A percentile compares a stretch with the other conserved stretches of the same genome.
Evolutionary conservation across 2,888 invertebrate species (phyloP).

Genomic region (Ophion ellenae): DNA sequence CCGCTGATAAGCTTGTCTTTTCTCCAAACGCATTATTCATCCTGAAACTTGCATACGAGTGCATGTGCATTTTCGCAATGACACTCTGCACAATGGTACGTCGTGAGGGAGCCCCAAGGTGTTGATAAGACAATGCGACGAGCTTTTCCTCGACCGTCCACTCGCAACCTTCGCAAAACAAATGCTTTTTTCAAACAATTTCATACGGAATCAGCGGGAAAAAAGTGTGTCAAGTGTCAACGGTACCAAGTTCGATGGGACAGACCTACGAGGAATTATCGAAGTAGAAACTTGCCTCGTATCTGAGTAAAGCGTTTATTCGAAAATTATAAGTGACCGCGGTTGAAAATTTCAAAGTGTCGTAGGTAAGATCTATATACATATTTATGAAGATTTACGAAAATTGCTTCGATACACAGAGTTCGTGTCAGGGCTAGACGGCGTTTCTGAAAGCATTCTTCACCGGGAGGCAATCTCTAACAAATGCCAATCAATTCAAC

Average conservation of each 20-base stretch:
- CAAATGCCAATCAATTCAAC: conserved; percentile 23
- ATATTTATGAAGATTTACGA: neutral
- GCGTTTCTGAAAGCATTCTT: neutral
- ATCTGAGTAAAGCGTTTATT: too few species aligned
- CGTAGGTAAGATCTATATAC: neutral
- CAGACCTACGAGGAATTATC: neutral
- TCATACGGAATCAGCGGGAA: neutral
- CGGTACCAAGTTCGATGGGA: neutral
- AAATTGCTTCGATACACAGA: neutral
- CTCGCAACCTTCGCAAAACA: neutral
- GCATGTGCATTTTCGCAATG: neutral
- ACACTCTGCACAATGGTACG: neutral
- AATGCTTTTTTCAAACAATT: neutral
- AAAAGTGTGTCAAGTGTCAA: neutral
- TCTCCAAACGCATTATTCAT: neutral
- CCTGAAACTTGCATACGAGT: neutral
- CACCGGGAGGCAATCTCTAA: neutral
- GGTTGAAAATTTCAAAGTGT: neutral
- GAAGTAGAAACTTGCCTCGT: too few species aligned
- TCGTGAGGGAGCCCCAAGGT: neutral
- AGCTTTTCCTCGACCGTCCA: conserved; percentile 21
- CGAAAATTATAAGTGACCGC: neutral
- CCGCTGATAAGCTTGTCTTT: neutral
- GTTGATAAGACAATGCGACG: neutral
- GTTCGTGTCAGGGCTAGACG: neutral